Evolutionary conservation across 2,888 invertebrate species (phyloP), one percentile per base, ranked within the genome.

Genomic region (Steromphala cineraria): DNA sequence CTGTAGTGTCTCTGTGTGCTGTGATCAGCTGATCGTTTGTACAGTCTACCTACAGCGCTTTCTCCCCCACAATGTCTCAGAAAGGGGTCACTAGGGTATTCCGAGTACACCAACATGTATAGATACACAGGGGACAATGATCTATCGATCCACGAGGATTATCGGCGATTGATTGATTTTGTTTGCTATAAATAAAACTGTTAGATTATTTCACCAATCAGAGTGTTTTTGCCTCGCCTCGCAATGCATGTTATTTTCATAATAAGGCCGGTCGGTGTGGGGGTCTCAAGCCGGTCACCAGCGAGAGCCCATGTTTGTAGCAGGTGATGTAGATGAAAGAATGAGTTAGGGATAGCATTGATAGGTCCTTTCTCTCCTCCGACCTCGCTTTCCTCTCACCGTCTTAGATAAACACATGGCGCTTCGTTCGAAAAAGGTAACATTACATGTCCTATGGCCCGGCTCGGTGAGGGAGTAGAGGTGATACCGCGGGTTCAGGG

Each of bases 191-290:
- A 71, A 71, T 71, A 71, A 31, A 71, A 71, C 71, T 71, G 71
- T 71, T 71, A 71, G 71, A 71, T 71, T 71, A 71, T 71, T 71
- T 71, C 71, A 71, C 71, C 71, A 71, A 71, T 71, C 71, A 71
- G 40, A 71, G 36, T 71, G 71, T 71, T 71, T 71, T 71, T 71
- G 71, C 71, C 71, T 71, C 71, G 62, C 13, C 62, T 62, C 62
- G 62, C 62, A 62, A 62, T 62, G 40, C 71, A 71, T 71, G 71
- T 36, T 28, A 71, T 71, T 71, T 71, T 71, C 71, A 71, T 71
- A 71, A 71, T 71, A 71, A 36, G 71, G 62, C 62, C n/a, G 19
- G 40, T 31, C 71, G 28, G 40, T 71, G 71, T 36, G 71, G 36
- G 71, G 40, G 71, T 71, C 36, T 71, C 71, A 36, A 36, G 36